Conservation (phyloP, 2,113 vertebrate species). For the Rhinopomastus cyanomelas region DNA sequence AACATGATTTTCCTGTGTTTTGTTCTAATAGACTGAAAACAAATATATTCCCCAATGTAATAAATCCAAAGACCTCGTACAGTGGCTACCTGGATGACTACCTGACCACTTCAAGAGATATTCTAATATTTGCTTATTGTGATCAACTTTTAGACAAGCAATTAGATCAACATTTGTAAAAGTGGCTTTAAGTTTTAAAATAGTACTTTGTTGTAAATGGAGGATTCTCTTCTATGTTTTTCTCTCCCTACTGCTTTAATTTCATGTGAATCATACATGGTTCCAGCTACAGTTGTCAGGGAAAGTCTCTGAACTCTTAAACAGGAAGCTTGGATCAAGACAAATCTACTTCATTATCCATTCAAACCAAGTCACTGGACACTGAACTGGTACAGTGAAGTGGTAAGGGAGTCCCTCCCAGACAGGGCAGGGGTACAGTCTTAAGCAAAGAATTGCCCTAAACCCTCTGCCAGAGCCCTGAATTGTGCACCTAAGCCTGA, state of each 20-base stretch:
- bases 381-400: background rate
- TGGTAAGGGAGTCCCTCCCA: background rate
- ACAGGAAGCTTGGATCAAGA: background rate
- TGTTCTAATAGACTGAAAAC: background rate
- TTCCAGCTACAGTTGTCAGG: background rate
- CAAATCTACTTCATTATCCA: background rate
- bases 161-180: background rate
- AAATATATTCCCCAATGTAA: background rate
- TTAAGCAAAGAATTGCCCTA: background rate
- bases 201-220: background rate
- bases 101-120: rapidly evolving
- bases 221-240: background rate
- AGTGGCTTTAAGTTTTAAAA: background rate
- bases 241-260: background rate
- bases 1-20: background rate
- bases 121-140: background rate
- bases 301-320: background rate
- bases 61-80: background rate
- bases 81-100: background rate
- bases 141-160: background rate
- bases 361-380: background rate
- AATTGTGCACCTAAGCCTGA: background rate
- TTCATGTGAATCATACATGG: background rate
- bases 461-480: background rate
- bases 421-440: background rate